Evolutionary conservation across 37 sponge, comb jelly and placozoan genomes (phyloP).

Genomic region (Haliclona indistincta): DNA sequence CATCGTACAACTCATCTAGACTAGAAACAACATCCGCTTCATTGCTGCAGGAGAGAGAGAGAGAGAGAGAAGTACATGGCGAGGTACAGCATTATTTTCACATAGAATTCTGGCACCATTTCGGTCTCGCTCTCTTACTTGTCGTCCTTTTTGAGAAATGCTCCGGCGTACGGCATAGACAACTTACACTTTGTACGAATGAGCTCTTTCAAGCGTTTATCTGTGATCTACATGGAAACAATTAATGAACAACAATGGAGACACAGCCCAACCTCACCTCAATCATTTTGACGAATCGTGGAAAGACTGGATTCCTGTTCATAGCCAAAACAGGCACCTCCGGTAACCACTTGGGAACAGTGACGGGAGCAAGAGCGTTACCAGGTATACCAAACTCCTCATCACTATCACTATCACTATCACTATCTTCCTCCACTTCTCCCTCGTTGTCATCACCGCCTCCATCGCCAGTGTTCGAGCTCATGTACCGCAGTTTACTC

Average conservation of each 20-base stretch:
- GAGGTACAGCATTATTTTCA: no score
- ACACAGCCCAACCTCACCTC: conserved; percentile 56
- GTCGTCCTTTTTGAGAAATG: conserved; percentile 89
- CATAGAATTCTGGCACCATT: no score
- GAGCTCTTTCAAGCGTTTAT: conserved; percentile 72
- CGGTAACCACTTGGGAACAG: conserved; percentile 75
- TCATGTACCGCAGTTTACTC: background rate
- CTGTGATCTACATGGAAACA: conserved; percentile 48
- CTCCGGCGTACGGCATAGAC: conserved; percentile 90
- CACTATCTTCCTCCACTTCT: background rate
- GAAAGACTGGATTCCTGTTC: conserved; percentile 84
- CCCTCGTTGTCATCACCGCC: background rate
- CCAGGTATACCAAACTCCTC: background rate
- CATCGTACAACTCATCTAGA: conserved; percentile 76
- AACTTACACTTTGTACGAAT: conserved; percentile 66
- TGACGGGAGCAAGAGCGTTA: conserved; percentile 32
- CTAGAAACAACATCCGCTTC: conserved; percentile 48
- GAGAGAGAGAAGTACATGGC: no score
- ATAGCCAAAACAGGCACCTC: conserved; percentile 84
- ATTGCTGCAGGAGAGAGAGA: conserved; percentile 21
- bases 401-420: no score
- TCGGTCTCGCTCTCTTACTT: conserved; percentile 60
- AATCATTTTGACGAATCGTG: conserved; percentile 88
- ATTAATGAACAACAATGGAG: background rate
- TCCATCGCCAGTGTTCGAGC: background rate